A percentile compares a stretch with the other conserved stretches of the same genome.
Evolutionary conservation across 2,797 vertebrate genomes (phyloP).

Genomic region (Kryptolebias ocellatus): DNA sequence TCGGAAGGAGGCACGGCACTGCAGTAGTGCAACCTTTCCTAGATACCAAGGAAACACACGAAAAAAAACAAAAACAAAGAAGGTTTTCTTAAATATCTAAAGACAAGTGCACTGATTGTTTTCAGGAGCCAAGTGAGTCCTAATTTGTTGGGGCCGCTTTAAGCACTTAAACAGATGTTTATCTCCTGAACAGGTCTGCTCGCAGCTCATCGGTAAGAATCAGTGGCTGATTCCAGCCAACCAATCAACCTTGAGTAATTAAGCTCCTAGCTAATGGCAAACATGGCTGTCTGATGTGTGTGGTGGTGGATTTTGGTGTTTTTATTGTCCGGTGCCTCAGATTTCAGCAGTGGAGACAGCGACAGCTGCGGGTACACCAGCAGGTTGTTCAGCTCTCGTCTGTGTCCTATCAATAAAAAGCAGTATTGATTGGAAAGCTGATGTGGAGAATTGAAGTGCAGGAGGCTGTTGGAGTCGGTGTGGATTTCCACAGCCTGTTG

Average conservation of each 20-base stretch:
- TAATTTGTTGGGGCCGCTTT: conserved; percentile 39
- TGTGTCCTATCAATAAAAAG: conserved; percentile 54
- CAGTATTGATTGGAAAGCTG: conserved; percentile 56
- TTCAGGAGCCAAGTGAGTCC: conserved; percentile 9
- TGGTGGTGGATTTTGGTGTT: neutral
- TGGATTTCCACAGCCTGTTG: conserved; percentile 49
- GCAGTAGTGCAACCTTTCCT: conserved; percentile 16
- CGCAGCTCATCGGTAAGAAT: conserved; percentile 32
- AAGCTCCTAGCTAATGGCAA: conserved; percentile 20
- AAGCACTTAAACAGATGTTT: conserved; percentile 40
- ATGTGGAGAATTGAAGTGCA: conserved; percentile 61
- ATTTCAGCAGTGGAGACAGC: conserved; percentile 37
- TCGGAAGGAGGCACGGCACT: conserved; percentile 14
- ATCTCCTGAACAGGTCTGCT: conserved; percentile 40
- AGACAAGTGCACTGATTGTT: conserved; percentile 24
- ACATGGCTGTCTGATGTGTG: conserved; percentile 11
- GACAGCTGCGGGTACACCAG: conserved; percentile 50
- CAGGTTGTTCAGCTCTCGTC: conserved; percentile 44
- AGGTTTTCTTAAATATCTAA: conserved; percentile 16
- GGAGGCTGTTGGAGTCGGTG: conserved; percentile 36
- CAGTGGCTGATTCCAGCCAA: conserved; percentile 44
- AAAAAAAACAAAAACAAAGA: neutral
- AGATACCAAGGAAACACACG: neutral
- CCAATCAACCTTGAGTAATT: conserved; percentile 46
- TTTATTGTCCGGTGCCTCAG: conserved; percentile 24